A percentile compares a stretch with the other conserved stretches of the same genome.
Evolutionary conservation across 2,797 vertebrate species (phyloP).

Genomic region (Hirundo rustica): DNA sequence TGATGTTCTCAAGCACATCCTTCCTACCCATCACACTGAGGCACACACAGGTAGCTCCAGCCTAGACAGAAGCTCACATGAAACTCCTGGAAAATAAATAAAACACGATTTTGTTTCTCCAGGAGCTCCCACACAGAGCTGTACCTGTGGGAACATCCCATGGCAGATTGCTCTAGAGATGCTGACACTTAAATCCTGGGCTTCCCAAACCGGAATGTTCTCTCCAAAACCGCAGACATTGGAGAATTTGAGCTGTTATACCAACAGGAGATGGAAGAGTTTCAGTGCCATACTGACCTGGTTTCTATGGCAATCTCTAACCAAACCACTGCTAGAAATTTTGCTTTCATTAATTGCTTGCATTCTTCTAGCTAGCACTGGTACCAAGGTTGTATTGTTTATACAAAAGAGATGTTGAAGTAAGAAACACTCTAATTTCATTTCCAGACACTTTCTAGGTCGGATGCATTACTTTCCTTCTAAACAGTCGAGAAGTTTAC

Average conservation of each 20-base stretch:
- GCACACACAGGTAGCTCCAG: neutral
- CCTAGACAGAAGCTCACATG: rapidly evolving
- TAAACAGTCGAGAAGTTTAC: neutral
- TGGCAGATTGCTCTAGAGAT: neutral
- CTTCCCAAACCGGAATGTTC: neutral
- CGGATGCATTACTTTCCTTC: neutral
- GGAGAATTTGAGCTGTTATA: neutral
- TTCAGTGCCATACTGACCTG: neutral
- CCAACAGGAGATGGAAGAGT: neutral
- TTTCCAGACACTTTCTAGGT: neutral
- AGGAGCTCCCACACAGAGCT: neutral
- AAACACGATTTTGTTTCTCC: neutral
- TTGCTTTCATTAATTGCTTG: neutral
- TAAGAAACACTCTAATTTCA: neutral
- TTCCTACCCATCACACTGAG: neutral
- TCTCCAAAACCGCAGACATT: neutral
- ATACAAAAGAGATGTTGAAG: neutral
- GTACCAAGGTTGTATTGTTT: neutral
- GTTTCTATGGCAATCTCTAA: neutral
- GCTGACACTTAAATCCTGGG: neutral
- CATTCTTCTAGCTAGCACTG: neutral
- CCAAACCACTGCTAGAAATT: neutral
- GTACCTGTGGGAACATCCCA: neutral
- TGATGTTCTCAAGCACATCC: neutral
- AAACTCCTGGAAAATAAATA: neutral